Evolutionary conservation across 1,140 invertebrate species (phyloP), one percentile per base, ranked within the genome.

Genomic region (Penaeus vannamei): DNA sequence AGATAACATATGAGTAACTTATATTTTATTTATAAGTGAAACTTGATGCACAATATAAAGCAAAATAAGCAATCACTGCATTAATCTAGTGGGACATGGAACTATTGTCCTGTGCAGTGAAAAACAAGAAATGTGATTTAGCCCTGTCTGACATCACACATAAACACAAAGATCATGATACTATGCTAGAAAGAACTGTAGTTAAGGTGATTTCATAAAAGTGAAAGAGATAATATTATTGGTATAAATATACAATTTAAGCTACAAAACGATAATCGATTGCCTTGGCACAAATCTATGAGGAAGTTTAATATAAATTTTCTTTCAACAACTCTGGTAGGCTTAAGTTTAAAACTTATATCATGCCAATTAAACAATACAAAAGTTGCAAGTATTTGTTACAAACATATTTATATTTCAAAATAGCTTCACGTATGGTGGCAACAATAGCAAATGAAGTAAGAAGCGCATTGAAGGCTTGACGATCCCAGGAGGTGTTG

Each of bases 21-120:
- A 59, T 86, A 59, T 83, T 83, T 83, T 89, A 76, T 89, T 89
- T 64, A 76, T 89, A 88, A 82, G 81, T 89, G 87, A 84, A 89
- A 84, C 87, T 86, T 86, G 81, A 77, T 89, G 82, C 80, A 89
- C 82, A 89, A 77, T 83, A 77, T 64, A 89, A 89, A 89, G 87
- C 87, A 89, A 89, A 89, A 53, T 36, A 76, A 89, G 72, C 81
- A 60, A 77, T 83, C 87, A 77, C 69, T 77, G 87, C 59, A 26
- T 53, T 89, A 79, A 89, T 42, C 80, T 76, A 62, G 64, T 69
- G 29, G 72, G 64, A 79, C 82, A 32, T 76, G 66, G 66, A 86
- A 64, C 87, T 84, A 77, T 23, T 62, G 81, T 84, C 66, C 87
- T 83, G 19, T 29, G 60, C 29, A 36, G 59, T 26, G 62, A 64